Conservation (phyloP, 1,140 invertebrate genomes). For the Pemphigus obesinymphae region DNA sequence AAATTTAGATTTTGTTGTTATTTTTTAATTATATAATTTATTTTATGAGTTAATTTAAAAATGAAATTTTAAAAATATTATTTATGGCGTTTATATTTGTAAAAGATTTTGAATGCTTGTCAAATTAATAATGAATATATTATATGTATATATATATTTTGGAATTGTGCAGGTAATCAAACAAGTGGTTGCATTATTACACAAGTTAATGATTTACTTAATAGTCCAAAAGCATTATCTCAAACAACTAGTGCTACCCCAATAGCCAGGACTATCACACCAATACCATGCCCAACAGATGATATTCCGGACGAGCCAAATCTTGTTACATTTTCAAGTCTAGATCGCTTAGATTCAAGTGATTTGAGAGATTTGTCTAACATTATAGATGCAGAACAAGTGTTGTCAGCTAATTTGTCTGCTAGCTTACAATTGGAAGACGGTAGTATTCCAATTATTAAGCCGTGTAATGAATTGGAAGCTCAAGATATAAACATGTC, state of each 20-base stretch:
- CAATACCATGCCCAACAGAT: neutral
- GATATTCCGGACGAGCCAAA: neutral
- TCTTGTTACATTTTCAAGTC: constrained; percentile 7
- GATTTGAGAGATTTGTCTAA: constrained; percentile 29
- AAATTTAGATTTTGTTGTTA: no score
- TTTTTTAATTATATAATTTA: no score
- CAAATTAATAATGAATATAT: neutral
- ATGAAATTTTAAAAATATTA: no score
- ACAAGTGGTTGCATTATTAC: constrained; percentile 21
- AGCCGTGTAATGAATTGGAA: neutral
- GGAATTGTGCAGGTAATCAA: neutral
- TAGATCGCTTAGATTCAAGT: constrained; percentile 35
- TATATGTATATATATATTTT: no score
- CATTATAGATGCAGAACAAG: constrained; percentile 17
- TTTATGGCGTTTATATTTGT: no score
- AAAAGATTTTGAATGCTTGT: neutral
- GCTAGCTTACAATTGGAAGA: constrained; percentile 29
- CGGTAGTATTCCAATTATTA: neutral
- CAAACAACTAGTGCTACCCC: neutral
- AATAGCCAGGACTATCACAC: neutral
- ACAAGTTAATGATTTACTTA: neutral
- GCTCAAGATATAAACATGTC: constrained; percentile 2
- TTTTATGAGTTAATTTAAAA: no score
- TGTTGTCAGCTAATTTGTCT: constrained; percentile 26
- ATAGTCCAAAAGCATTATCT: neutral